Evolutionary conservation across 2,113 vertebrate genomes (phyloP), one percentile per base, ranked within the genome.

Genomic region (Egretta garzetta): DNA sequence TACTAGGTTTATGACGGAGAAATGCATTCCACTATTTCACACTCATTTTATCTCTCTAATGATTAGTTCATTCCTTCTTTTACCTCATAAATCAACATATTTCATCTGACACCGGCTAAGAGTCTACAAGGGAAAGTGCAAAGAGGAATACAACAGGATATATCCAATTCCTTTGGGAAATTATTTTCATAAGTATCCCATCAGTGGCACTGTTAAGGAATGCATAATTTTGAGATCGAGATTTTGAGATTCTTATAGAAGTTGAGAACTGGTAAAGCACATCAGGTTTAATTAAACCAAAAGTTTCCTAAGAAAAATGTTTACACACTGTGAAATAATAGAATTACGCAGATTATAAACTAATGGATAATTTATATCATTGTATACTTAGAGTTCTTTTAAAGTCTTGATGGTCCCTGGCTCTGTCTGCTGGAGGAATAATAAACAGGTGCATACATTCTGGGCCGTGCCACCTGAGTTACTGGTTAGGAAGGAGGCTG

Each of bases 381-480:
- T 62, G 6, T 14, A 14, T 30, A 32, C 12, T 26, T 66, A 37
- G 9, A 66, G 7, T 8, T 30, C 15, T 67, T 91, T 72, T 37
- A 53, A 80, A 80, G 72, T 47, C 15, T 39, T 37, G 10, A 6
- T 67, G 11, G 5, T 32, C 12, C 7, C 13, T 43, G 32, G 2
- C 5, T 58, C 6, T 63, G 23, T 12, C n/a, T 80, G 27, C 17
- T 86, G 67, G 30, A 58, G 6, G 6, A 37, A 39, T 23, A 83
- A 56, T 7, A 5, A 9, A 7, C 10, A 2, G 7, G 20, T 47
- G 10, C 2, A 10, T 12, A 24, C 4, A 18, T 33, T 7, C 21
- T 79, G 32, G 50, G 22, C 6, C 27, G 3, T 4, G 5, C 5
- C 10, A 53, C 28, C 5, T 4, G 10, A 58, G 30, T 26, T 47